Conservation (phyloP, 1,140 invertebrate species). For the Archegozetes longisetosus region DNA sequence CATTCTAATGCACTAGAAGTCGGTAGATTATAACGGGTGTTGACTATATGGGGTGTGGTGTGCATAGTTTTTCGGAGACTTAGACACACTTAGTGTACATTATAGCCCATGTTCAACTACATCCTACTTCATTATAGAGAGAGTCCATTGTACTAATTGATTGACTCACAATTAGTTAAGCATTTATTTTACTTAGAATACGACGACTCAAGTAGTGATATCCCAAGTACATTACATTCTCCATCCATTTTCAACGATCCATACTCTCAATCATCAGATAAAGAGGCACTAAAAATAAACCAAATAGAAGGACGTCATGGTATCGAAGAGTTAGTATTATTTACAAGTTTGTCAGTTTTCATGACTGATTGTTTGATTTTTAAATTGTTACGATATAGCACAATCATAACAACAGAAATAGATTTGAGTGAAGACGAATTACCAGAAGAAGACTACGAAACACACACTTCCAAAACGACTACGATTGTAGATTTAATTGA, state of each 20-base stretch:
- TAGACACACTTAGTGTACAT: too few relatives aligned
- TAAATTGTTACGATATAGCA: too few relatives aligned
- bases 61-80: too few relatives aligned
- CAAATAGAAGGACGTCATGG: constrained; percentile 9
- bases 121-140: background rate
- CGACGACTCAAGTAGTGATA: constrained; percentile 2
- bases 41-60: too few relatives aligned
- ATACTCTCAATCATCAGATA: background rate
- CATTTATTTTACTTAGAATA: constrained; percentile 4
- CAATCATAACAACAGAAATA: too few relatives aligned
- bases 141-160: background rate
- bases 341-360: background rate
- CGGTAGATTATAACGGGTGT: too few relatives aligned
- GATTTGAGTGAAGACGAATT: too few relatives aligned
- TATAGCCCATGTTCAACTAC: background rate
- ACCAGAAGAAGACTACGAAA: background rate
- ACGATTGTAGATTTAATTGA: background rate
- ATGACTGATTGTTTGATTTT: too few relatives aligned
- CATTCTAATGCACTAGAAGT: too few relatives aligned
- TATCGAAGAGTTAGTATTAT: constrained; percentile 8
- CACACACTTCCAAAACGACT: background rate
- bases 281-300: background rate
- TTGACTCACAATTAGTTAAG: background rate
- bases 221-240: background rate
- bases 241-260: constrained; percentile 10